A percentile compares a stretch with the other conserved stretches of the same genome.
phyloP scores from a whole-genome alignment of 2,113 vertebrate species.

The Ammodytes marinus region DNA sequence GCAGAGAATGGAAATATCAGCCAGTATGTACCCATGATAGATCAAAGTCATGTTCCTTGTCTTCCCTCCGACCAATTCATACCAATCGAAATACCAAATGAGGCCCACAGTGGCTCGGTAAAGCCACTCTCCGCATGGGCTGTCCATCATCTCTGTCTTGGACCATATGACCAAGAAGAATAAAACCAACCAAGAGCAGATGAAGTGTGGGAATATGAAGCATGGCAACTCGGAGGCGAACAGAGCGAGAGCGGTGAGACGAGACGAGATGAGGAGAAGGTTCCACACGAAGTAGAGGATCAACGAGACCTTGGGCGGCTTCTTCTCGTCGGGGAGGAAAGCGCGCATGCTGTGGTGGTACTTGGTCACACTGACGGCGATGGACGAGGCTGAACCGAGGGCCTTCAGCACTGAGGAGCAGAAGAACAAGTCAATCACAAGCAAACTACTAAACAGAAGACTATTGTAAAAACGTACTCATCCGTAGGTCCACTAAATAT shows the following conservation, averaged over 20 bases:
- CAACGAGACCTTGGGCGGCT: conserved; percentile 68
- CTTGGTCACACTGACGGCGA: conserved; percentile 65
- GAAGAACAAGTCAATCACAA: neutral
- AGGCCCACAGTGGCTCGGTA: conserved; percentile 85
- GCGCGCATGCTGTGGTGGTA: conserved; percentile 90
- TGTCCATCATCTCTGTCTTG: conserved; percentile 87
- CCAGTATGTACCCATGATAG: conserved; percentile 84
- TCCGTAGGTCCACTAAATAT: too few species aligned
- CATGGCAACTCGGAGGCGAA: conserved; percentile 85
- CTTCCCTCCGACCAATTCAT: conserved; percentile 80
- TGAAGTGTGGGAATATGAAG: conserved; percentile 83
- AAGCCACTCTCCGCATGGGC: conserved; percentile 74
- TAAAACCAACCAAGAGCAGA: conserved; percentile 83
- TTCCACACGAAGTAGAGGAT: conserved; percentile 89
- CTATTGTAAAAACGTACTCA: too few species aligned
- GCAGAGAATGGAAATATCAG: conserved; percentile 84
- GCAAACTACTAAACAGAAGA: too few species aligned
- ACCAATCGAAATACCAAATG: conserved; percentile 94
- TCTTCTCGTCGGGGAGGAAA: conserved; percentile 83
- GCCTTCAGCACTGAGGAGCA: conserved; percentile 74
- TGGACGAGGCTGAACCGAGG: neutral
- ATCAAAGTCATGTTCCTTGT: conserved; percentile 78
- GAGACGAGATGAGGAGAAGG: conserved; percentile 86
- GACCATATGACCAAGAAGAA: conserved; percentile 83
- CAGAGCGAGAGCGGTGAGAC: conserved; percentile 84